Conservation (phyloP, 1,140 invertebrate species). For the Leptonema lineaticorne region DNA sequence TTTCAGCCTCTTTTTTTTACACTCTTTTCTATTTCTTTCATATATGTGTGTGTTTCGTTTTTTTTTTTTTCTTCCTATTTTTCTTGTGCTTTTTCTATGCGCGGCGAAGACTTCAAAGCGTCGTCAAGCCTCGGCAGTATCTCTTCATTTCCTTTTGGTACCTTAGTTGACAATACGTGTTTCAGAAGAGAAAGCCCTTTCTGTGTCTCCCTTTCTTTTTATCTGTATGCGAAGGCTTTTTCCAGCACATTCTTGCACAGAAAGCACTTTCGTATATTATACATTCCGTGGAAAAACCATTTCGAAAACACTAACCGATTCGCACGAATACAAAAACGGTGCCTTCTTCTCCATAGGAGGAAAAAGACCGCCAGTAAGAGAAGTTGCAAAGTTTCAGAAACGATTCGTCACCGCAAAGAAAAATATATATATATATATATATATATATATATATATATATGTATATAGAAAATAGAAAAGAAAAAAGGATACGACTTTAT, state of each 20-base stretch:
- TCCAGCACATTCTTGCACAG: not conserved
- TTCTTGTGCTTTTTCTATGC: constrained; percentile 3
- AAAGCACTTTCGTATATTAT: constrained; percentile 9
- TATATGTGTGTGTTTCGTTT: no score
- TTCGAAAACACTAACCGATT: not conserved
- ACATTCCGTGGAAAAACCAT: not conserved
- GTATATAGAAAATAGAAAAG: no score
- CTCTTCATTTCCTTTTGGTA: constrained; percentile 22
- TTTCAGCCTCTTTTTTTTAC: no score
- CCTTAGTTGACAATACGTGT: constrained; percentile 13
- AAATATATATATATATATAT: no score
- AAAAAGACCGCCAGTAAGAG: no score
- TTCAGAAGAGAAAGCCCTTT: no score
- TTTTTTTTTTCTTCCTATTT: no score
- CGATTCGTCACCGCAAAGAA: constrained; percentile 11
- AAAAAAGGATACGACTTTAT: no score
- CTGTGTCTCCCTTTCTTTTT: no score
- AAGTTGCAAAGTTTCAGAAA: not conserved
- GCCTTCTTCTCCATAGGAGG: no score
- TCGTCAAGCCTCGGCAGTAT: not conserved
- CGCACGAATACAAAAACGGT: constrained; percentile 18
- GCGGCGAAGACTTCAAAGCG: constrained; percentile 22
- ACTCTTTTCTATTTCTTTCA: no score
- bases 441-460: no score
- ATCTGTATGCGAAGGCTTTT: constrained; percentile 3